phyloP scores from a whole-genome alignment of 2,888 invertebrate species.

The Fragum sueziense region DNA sequence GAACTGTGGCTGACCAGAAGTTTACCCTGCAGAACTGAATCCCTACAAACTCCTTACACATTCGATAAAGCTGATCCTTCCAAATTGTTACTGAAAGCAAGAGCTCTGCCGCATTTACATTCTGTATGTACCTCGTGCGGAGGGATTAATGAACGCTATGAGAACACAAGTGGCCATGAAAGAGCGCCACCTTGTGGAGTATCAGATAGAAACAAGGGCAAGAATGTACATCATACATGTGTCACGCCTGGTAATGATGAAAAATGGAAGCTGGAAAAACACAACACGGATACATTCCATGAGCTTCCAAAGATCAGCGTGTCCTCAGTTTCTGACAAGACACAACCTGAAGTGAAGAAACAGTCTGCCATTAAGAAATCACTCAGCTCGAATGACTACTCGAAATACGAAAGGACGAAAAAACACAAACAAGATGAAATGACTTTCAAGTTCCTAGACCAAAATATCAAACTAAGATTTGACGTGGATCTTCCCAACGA shows the following conservation, averaged over 20 bases:
- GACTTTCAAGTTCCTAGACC: constrained; percentile 37
- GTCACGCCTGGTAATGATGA: constrained; percentile 12
- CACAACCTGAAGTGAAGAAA: neutral
- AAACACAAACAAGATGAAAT: constrained; percentile 25
- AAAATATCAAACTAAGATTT: constrained; percentile 40
- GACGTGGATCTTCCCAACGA: constrained; percentile 21
- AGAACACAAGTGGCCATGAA: constrained; percentile 7
- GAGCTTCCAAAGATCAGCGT: neutral
- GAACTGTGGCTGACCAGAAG: constrained; percentile 17
- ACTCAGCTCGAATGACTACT: neutral
- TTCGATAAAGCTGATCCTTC: constrained; percentile 44
- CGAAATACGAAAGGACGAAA: constrained; percentile 6
- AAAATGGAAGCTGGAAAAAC: constrained; percentile 35
- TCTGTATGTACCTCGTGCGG: constrained; percentile 47
- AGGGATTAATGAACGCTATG: constrained; percentile 28
- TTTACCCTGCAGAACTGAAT: constrained; percentile 33
- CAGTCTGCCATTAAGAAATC: neutral
- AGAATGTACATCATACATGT: constrained; percentile 22
- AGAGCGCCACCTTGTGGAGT: neutral
- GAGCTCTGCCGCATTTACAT: constrained; percentile 23
- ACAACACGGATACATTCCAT: neutral
- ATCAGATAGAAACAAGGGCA: neutral
- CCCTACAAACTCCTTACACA: constrained; percentile 37
- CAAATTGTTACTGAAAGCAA: constrained; percentile 27
- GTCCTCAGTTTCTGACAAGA: neutral